Evolutionary conservation across 1,140 invertebrate species (phyloP), one percentile per base, ranked within the genome.

Genomic region (Macrocentrus cingulum): DNA sequence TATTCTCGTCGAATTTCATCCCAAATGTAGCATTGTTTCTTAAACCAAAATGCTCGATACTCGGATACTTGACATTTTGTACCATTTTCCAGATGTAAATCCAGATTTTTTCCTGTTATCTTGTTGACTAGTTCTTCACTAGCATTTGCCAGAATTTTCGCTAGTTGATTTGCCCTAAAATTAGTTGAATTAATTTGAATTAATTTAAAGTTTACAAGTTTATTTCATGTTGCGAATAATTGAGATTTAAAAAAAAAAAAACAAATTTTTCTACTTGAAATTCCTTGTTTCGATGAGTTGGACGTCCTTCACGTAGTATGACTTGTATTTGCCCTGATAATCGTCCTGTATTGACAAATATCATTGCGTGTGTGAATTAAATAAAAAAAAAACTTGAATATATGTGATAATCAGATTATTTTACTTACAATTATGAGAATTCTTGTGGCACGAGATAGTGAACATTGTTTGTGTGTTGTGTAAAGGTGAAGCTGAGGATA

Each of bases 401-500:
- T 29, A 29, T 29, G 25, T 29, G 25, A 5, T 4, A 29, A 29
- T 5, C 4, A 29, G 25, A 54, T 37, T 39, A 39, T 3, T 15
- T 62, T 45, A 78, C 82, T 82, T 82, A 90, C 89, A 66, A 88
- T 83, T 60, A 95, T 82, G 11, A 96, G 75, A 39, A 96, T 82
- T 72, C 87, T 88, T 16, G 88, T 85, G 0, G 94, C 92, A n/a
- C 81, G 68, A 39, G 82, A 80, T 23, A 96, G 81, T 32, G 84
- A 71, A 68, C 90, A 93, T 61, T 80, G 80, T 18, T 73, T 74
- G 67, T 91, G 88, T 1, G 90, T 94, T 1, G 85, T 82, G 54
- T 89, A 87, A 15, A 96, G 79, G 65, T 88, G 82, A 77, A 90
- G 85, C 48, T 86, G 87, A 0, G 92, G 91, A 75, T 87, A 89